Conservation (phyloP, 2,888 invertebrate genomes). For the Drosophila rubida region DNA sequence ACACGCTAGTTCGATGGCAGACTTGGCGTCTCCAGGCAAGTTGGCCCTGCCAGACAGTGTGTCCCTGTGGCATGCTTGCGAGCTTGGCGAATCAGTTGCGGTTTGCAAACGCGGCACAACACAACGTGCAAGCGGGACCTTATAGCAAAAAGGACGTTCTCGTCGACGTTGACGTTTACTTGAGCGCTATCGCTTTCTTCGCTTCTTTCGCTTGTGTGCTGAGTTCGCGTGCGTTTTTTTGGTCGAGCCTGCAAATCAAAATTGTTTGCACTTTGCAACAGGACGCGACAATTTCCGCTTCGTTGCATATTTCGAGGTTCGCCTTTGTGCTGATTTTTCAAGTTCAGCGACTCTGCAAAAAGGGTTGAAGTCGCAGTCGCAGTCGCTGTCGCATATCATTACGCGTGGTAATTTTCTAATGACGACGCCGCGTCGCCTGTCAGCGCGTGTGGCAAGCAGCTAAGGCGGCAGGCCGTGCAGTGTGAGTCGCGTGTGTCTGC, state of each 20-base stretch:
- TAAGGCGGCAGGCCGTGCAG: conserved; percentile 1
- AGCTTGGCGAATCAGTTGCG: conserved; percentile 79
- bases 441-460: conserved; percentile 14
- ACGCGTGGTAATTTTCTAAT: conserved; percentile 53
- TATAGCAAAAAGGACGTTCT: conserved; percentile 4
- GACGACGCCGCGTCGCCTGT: conserved; percentile 12
- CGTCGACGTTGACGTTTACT: conserved; percentile 7
- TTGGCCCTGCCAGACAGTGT: conserved; percentile 62
- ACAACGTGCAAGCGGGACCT: conserved; percentile 69
- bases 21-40: conserved; percentile 58
- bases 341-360: conserved; percentile 52
- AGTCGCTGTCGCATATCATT: conserved; percentile 56
- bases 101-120: conserved; percentile 78
- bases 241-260: conserved; percentile 37
- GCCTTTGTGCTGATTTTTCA: conserved; percentile 48
- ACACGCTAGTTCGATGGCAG: conserved; percentile 63
- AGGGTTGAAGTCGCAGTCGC: conserved; percentile 30
- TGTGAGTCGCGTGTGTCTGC: conserved; percentile 54
- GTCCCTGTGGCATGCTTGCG: conserved; percentile 45
- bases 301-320: conserved; percentile 57
- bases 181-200: conserved; percentile 5
- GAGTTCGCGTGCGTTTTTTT: conserved; percentile 36
- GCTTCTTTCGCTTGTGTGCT: conserved; percentile 12
- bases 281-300: conserved; percentile 70
- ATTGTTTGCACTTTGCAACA: conserved; percentile 46